Conservation (phyloP, 2,888 invertebrate species). For the Leptinotarsa juncta region DNA sequence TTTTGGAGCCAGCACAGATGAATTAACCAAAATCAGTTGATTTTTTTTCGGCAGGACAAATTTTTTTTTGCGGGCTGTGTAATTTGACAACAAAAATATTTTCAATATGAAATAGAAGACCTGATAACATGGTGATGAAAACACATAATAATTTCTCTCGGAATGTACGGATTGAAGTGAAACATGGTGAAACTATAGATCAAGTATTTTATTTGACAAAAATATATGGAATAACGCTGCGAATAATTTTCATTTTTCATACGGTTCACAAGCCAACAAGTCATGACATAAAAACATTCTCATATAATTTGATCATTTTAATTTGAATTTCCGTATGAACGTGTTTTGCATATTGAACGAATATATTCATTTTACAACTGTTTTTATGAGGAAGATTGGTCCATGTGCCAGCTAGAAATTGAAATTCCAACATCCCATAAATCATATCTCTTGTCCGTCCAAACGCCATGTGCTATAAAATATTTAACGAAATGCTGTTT, state of each 20-base stretch:
- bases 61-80: too few species aligned
- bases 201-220: too few species aligned
- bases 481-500: not conserved
- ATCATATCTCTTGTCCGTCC: not conserved
- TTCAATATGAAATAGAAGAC: too few species aligned
- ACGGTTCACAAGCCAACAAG: not conserved
- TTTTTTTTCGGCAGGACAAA: too few species aligned
- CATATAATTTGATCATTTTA: constrained; percentile 9
- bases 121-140: too few species aligned
- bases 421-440: constrained; percentile 4
- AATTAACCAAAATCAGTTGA: too few species aligned
- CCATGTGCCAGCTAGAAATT: not conserved
- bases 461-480: not conserved
- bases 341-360: not conserved
- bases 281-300: not conserved
- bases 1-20: too few species aligned
- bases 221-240: not conserved
- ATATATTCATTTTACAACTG: constrained; percentile 1
- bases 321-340: not conserved
- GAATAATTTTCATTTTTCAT: not conserved
- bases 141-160: too few species aligned
- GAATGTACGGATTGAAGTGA: too few species aligned
- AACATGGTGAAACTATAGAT: too few species aligned
- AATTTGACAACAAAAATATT: too few species aligned
- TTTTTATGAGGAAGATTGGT: constrained; percentile 3